phyloP scores from a whole-genome alignment of 37 sponge, comb jelly and placozoan genomes.

The Aplysina aerophoba region DNA sequence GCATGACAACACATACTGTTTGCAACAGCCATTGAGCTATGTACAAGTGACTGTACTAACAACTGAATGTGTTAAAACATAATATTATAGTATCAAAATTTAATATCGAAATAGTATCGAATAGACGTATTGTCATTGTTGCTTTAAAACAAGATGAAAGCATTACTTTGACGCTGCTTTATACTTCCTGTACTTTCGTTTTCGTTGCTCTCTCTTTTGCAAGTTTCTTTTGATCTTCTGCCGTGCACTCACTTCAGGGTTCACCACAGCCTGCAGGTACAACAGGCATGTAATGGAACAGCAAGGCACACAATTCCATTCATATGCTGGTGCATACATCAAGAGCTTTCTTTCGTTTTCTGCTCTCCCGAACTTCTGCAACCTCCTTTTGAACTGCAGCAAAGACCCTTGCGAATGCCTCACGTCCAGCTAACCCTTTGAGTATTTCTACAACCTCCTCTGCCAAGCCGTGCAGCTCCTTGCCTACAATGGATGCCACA shows the following conservation, averaged over 20 bases:
- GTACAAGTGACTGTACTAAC: no score
- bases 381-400: conserved; percentile 59
- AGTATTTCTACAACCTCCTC: conserved; percentile 75
- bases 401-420: conserved; percentile 55
- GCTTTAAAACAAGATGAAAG: no score
- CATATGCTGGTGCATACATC: conserved; percentile 47
- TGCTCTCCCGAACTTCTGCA: conserved; percentile 41
- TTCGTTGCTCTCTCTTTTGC: conserved; percentile 61
- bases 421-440: conserved; percentile 64
- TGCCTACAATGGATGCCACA: conserved; percentile 44
- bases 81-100: no score
- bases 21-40: no score
- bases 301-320: background rate
- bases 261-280: conserved; percentile 58
- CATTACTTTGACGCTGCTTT: no score
- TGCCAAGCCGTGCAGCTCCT: conserved; percentile 58
- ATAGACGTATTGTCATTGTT: no score
- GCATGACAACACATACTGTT: no score
- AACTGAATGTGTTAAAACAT: no score
- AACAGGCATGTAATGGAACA: background rate
- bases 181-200: conserved; percentile 8
- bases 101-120: no score
- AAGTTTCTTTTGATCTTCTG: conserved; percentile 57
- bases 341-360: conserved; percentile 67
- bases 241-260: conserved; percentile 60